Conservation (phyloP, 2,113 vertebrate species). For the Arothron firmamentum region DNA sequence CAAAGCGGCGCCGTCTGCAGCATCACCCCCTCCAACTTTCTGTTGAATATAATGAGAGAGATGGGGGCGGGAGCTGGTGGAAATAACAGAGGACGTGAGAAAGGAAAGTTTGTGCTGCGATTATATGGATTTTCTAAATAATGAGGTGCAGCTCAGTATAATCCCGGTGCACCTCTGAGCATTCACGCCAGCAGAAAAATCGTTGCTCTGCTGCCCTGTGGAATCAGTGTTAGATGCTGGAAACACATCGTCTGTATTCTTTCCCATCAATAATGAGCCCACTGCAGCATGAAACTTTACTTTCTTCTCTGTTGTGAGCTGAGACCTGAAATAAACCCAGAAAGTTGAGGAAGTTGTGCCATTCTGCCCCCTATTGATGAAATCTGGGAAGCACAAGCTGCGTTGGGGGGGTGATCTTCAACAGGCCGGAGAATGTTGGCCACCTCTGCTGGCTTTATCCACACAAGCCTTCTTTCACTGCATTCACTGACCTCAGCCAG, state of each 20-base stretch:
- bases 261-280: conserved; percentile 13
- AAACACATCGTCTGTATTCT: background rate
- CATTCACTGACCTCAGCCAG: conserved; percentile 25
- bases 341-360: conserved; percentile 28
- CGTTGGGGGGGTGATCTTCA: background rate
- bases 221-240: background rate
- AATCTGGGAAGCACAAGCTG: conserved; percentile 23
- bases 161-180: conserved; percentile 4
- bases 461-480: background rate
- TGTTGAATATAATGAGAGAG: background rate
- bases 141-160: background rate
- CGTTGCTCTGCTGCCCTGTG: background rate
- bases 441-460: background rate
- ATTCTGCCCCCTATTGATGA: conserved; percentile 57
- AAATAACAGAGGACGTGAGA: no score
- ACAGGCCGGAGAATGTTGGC: no score
- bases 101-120: background rate
- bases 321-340: conserved; percentile 39
- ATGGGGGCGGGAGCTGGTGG: background rate
- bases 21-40: no score
- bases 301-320: background rate
- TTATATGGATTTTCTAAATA: background rate
- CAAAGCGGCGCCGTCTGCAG: background rate
- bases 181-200: background rate
- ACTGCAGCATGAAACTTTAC: background rate